Conservation (phyloP, 1,140 invertebrate genomes). For the Phocides pigmalion region DNA sequence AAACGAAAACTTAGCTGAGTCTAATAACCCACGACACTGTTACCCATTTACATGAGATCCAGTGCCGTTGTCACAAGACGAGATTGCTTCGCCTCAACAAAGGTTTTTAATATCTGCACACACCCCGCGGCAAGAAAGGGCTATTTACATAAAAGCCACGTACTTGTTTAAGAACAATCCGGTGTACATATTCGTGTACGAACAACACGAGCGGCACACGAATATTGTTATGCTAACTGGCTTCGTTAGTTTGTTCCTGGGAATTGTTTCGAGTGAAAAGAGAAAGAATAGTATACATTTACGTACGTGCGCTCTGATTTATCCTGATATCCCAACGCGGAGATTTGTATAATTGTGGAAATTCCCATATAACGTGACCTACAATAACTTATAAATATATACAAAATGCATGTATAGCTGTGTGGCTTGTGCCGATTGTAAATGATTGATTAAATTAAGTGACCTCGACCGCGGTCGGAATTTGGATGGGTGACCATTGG, state of each 20-base stretch:
- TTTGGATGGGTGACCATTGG: too few species aligned
- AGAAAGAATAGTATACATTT: constrained; percentile 27
- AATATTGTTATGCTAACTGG: constrained; percentile 82
- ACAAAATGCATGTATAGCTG: too few species aligned
- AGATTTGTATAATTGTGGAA: constrained; percentile 47
- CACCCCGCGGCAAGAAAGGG: constrained; percentile 66
- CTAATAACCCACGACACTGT: constrained; percentile 31
- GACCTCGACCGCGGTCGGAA: too few species aligned
- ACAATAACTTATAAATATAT: too few species aligned
- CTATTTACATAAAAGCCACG: constrained; percentile 78
- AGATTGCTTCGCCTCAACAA: constrained; percentile 65
- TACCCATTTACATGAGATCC: constrained; percentile 35
- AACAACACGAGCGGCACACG: constrained; percentile 63
- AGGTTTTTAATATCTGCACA: constrained; percentile 79
- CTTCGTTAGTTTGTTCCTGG: constrained; percentile 79
- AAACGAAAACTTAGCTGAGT: constrained; percentile 18
- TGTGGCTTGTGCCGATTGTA: too few species aligned
- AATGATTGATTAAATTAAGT: too few species aligned
- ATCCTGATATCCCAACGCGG: constrained; percentile 56
- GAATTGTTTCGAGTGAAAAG: constrained; percentile 77
- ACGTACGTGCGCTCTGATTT: constrained; percentile 62
- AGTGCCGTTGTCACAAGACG: constrained; percentile 48
- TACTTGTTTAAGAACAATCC: constrained; percentile 75
- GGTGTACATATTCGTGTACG: constrained; percentile 59
- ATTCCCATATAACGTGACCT: constrained; percentile 32